These are phyloP conservation scores for Calameuta pallipes DNA, from an alignment of 2,888 invertebrate genomes.

Conservation along the genomic window DNA sequence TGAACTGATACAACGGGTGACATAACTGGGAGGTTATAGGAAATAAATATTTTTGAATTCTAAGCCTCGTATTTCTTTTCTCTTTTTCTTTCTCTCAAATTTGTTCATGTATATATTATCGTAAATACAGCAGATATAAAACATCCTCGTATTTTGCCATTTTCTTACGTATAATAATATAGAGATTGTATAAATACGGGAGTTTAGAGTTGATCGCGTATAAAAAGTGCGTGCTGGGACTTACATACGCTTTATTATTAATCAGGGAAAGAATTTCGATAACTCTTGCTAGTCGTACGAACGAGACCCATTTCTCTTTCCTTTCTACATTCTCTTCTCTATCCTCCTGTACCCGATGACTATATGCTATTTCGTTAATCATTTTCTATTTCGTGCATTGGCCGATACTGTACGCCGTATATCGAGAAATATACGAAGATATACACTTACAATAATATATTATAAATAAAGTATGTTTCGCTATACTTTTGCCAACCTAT, in stretches of 20 bases:
- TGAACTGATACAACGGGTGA: not conserved
- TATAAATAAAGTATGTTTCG: too few relatives aligned
- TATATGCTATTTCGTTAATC: too few relatives aligned
- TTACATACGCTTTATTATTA: too few relatives aligned
- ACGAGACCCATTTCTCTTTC: not conserved
- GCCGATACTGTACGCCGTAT: too few relatives aligned
- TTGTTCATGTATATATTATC: conserved; percentile 53
- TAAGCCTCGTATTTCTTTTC: conserved; percentile 2
- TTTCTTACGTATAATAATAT: conserved; percentile 45
- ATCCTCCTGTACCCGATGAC: too few relatives aligned
- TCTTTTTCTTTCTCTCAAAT: too few relatives aligned
- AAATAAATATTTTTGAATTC: not conserved
- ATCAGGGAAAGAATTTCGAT: too few relatives aligned
- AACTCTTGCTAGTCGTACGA: too few relatives aligned
- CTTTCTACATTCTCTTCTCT: not conserved
- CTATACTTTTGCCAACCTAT: not conserved
- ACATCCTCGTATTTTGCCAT: conserved; percentile 43
- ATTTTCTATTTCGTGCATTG: too few relatives aligned
- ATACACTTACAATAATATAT: too few relatives aligned
- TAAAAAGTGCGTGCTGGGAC: conserved; percentile 39
- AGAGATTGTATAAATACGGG: conserved; percentile 49
- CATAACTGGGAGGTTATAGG: not conserved
- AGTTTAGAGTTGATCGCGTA: conserved; percentile 42
- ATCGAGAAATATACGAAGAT: too few relatives aligned
- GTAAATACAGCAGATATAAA: conserved; percentile 61